Evolutionary conservation across 2,113 vertebrate genomes (phyloP).

Genomic region (Ceyx melanurus): DNA sequence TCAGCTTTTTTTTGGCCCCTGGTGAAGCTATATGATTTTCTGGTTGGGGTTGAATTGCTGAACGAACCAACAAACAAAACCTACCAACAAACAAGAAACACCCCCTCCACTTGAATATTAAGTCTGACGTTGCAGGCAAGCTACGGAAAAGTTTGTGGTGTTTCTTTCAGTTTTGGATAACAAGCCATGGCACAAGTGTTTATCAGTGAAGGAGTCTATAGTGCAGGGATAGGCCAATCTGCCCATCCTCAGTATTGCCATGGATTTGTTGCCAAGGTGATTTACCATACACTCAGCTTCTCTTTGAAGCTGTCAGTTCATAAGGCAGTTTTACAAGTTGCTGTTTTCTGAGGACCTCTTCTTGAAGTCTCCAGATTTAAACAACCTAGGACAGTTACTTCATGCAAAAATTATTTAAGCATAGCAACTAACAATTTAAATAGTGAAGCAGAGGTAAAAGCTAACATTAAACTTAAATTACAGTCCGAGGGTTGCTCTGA

Average conservation of each 20-base stretch:
- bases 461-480: neutral
- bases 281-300: constrained; percentile 15
- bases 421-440: neutral
- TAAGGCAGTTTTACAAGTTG: constrained; percentile 3
- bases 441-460: neutral
- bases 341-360: neutral
- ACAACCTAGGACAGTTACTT: neutral
- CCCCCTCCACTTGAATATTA: neutral
- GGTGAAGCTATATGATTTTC: neutral
- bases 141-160: neutral
- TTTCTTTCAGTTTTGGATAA: neutral
- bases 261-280: constrained; percentile 53
- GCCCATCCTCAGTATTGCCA: neutral
- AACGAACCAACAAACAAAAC: neutral
- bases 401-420: neutral
- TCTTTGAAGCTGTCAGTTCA: neutral
- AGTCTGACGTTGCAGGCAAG: neutral
- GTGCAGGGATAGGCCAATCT: neutral
- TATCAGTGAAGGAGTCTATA: neutral
- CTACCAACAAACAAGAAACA: neutral
- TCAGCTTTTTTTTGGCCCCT: neutral
- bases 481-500: neutral
- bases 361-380: neutral
- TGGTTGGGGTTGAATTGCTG: neutral
- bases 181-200: neutral